Conservation (phyloP, 2,113 vertebrate species). For the Forbesichthys papilliferus region DNA sequence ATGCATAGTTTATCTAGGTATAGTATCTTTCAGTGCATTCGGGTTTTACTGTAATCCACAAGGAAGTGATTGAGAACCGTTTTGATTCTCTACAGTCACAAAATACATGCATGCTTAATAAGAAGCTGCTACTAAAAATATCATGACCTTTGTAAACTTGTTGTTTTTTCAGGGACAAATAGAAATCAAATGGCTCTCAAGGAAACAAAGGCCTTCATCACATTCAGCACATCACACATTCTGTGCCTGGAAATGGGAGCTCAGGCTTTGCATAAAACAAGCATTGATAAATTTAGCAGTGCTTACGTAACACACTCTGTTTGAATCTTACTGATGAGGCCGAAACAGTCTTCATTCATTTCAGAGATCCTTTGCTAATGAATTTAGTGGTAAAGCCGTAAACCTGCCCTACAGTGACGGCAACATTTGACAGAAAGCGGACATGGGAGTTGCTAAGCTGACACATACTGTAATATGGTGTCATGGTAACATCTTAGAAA, state of each 20-base stretch:
- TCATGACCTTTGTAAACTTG: constrained; percentile 46
- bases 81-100: constrained; percentile 44
- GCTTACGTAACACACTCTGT: constrained; percentile 75
- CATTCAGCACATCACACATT: constrained; percentile 57
- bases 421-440: constrained; percentile 18
- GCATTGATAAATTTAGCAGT: constrained; percentile 79
- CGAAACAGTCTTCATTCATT: constrained; percentile 67
- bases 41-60: constrained; percentile 49
- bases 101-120: constrained; percentile 31
- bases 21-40: constrained; percentile 41
- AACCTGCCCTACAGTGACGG: constrained; percentile 41
- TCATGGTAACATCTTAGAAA: constrained; percentile 43
- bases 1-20: constrained; percentile 1
- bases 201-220: constrained; percentile 66
- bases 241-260: constrained; percentile 68
- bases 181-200: constrained; percentile 61
- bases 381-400: constrained; percentile 52
- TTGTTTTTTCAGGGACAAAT: constrained; percentile 54
- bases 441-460: constrained; percentile 35
- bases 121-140: constrained; percentile 62
- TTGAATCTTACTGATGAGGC: constrained; percentile 78
- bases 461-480: constrained; percentile 25
- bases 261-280: constrained; percentile 76
- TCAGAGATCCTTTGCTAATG: constrained; percentile 51
- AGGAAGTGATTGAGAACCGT: constrained; percentile 47